Percentiles rank a stretch among this genome's conserved stretches.
phyloP scores from a whole-genome alignment of 2,888 invertebrate species.

The Cryptocephalus primarius region DNA sequence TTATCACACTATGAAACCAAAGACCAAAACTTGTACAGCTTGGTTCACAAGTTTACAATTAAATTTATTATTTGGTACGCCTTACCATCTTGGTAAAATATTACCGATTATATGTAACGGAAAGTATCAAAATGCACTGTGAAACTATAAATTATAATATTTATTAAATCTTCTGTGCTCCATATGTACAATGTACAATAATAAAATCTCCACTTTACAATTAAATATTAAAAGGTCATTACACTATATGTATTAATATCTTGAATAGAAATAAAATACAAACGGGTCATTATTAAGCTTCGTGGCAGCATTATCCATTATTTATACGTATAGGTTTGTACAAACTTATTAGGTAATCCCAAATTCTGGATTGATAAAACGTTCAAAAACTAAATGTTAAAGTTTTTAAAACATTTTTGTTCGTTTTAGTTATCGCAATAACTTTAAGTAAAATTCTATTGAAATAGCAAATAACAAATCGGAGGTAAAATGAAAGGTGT shows the following conservation, averaged over 20 bases:
- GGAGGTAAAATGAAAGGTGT: too few relatives aligned
- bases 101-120: too few relatives aligned
- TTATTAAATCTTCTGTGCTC: constrained; percentile 37
- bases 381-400: too few relatives aligned
- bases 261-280: constrained; percentile 8
- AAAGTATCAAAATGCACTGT: too few relatives aligned
- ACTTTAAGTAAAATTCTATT: constrained; percentile 1
- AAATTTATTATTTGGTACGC: too few relatives aligned
- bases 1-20: too few relatives aligned
- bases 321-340: constrained; percentile 2
- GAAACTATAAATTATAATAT: constrained; percentile 20
- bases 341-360: too few relatives aligned
- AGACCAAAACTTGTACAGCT: too few relatives aligned
- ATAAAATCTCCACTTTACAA: constrained; percentile 32
- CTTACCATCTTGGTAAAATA: too few relatives aligned
- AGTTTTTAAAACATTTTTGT: too few relatives aligned
- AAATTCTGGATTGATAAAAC: too few relatives aligned
- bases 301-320: constrained; percentile 12
- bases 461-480: constrained; percentile 4
- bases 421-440: background rate
- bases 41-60: too few relatives aligned
- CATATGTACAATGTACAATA: constrained; percentile 36
- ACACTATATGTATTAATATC: constrained; percentile 13
- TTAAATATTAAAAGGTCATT: constrained; percentile 24
- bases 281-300: constrained; percentile 9